Conservation (phyloP, 2,888 invertebrate species). For the Mellilla xanthometata region DNA sequence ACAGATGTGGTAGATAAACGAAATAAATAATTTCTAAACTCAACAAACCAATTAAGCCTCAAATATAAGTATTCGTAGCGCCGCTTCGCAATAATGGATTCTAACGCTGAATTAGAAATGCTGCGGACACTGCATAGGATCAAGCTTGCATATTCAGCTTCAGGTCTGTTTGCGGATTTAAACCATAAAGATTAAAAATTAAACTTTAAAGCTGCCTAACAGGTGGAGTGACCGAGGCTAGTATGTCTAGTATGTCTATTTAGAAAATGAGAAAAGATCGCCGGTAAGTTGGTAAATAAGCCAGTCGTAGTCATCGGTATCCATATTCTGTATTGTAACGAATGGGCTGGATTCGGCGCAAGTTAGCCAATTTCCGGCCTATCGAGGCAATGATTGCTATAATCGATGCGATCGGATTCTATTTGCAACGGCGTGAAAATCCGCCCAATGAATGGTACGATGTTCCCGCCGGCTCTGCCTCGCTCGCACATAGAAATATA, state of each 20-base stretch:
- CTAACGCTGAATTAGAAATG: conserved; percentile 14
- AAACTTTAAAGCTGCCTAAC: too few species aligned
- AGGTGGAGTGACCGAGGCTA: too few species aligned
- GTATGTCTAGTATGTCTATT: too few species aligned
- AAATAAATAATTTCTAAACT: too few species aligned
- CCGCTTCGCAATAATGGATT: background rate
- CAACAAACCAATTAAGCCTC: too few species aligned
- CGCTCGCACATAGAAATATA: too few species aligned
- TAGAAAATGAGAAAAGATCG: too few species aligned
- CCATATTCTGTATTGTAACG: too few species aligned
- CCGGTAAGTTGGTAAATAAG: background rate
- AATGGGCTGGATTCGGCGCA: conserved; percentile 12
- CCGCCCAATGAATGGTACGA: background rate
- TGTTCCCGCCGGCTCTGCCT: too few species aligned
- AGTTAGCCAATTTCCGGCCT: conserved; percentile 23
- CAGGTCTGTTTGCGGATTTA: background rate
- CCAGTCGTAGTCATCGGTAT: conserved; percentile 7
- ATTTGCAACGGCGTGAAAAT: conserved; percentile 9
- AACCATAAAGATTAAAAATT: too few species aligned
- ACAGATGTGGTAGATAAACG: too few species aligned
- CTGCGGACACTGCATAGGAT: conserved; percentile 1
- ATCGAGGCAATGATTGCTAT: conserved; percentile 14
- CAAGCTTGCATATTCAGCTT: background rate
- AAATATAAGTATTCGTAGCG: too few species aligned
- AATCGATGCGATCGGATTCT: conserved; percentile 18